These are phyloP conservation scores for Cerastis leucographa DNA, from an alignment of 2,888 invertebrate genomes.

Conservation along the genomic window DNA sequence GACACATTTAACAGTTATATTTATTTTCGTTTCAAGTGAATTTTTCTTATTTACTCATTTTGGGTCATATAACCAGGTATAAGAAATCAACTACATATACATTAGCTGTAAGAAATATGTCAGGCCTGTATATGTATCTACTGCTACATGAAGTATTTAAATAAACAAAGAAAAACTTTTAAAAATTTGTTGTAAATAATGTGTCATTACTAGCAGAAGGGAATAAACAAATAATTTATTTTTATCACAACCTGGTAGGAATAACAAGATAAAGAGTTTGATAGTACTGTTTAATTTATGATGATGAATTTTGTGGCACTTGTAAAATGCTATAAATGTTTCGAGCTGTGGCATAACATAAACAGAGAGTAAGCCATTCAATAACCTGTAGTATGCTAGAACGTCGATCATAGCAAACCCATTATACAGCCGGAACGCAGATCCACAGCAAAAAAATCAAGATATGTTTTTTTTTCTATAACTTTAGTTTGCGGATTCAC, in stretches of 20 bases:
- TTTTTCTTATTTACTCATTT: too few species aligned
- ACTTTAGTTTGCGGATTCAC: too few species aligned
- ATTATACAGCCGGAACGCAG: too few species aligned
- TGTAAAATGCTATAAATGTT: background rate
- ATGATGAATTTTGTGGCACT: background rate
- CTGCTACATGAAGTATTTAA: background rate
- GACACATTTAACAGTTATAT: too few species aligned
- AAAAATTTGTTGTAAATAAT: background rate
- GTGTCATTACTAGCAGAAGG: background rate
- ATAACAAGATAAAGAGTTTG: conserved; percentile 22
- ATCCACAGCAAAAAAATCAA: too few species aligned
- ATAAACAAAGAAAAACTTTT: background rate
- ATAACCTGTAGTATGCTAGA: background rate
- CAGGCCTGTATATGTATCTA: too few species aligned
- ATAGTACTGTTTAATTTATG: background rate
- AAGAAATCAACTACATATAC: too few species aligned
- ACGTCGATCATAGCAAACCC: too few species aligned
- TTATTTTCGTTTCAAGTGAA: too few species aligned
- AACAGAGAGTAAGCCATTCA: background rate
- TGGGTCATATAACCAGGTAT: too few species aligned
- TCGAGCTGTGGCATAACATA: background rate
- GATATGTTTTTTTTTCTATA: too few species aligned
- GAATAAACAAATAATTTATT: conserved; percentile 35
- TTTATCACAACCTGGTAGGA: conserved; percentile 14
- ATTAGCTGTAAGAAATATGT: too few species aligned